Base-by-base conservation (phyloP, 2,797 vertebrate genomes). In the Chrysolophus pictus region DNA sequence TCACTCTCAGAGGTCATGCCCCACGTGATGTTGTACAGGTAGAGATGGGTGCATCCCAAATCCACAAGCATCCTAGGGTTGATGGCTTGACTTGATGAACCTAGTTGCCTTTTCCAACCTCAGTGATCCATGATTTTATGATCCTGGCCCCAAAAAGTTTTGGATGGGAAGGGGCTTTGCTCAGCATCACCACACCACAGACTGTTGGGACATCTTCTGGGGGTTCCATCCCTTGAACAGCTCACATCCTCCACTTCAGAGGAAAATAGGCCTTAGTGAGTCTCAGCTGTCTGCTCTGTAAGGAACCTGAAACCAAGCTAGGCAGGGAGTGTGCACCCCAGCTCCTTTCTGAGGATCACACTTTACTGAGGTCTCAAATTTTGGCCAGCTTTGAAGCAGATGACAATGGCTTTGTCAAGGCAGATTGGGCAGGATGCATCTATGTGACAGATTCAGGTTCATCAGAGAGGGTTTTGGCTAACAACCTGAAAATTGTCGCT, bases 371-470 rank as follows among this genome's bases (percentile, higher is more conserved):
- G 56, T 22, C n/a, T 58, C 56, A 58, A 14, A 22, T 33, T 22
- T 58, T 31, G n/a, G n/a, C 17, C 37, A 41, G 60, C 39, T 63
- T 63, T 21, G 12, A 39, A 14, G 39, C 60, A 29, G 86, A 71
- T 89, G 73, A n/a, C 39, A 87, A 9, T 4, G 4, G 72, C 59
- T 91, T 79, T 85, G 81, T 74, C 39, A 10, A 33, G 42, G 73
- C 11, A 1, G 58, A 14, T n/a, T 64, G 83, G 79, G 41, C 42
- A 31, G 79, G 31, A 78, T 8, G 7, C 9, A 71, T 39, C 53
- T 67, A 39, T 39, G 73, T 87, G 91, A 91, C 75, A 87, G 93
- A 91, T 83, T 71, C 47, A 63, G 91, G 81, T 83, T 85, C 78
- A 53, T 41, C 16, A 1, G 49, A 41, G 44, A 29, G 65, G 44